phyloP scores from a whole-genome alignment of 1,140 invertebrate species.

The Heterodera schachtii region DNA sequence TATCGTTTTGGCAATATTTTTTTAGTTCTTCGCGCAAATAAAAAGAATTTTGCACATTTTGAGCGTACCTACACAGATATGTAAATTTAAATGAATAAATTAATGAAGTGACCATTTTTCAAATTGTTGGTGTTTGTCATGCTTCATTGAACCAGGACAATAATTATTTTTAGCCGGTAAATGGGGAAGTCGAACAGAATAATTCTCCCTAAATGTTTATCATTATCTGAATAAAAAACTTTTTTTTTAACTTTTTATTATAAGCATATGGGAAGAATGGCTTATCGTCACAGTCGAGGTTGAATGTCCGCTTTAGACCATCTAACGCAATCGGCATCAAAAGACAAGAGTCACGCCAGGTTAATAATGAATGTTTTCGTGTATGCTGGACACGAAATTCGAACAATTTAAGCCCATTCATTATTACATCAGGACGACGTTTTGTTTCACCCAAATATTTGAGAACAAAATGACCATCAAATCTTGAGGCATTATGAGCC shows the following conservation, averaged over 20 bases:
- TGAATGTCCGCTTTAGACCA: neutral
- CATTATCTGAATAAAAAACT: neutral
- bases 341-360: neutral
- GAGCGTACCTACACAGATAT: neutral
- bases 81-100: neutral
- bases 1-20: constrained; percentile 7
- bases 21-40: neutral
- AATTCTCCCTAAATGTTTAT: neutral
- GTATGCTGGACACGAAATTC: neutral
- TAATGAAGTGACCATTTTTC: neutral
- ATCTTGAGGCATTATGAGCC: neutral
- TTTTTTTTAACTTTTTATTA: neutral
- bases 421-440: neutral
- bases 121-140: neutral
- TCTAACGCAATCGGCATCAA: neutral
- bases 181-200: neutral
- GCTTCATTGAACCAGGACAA: constrained; percentile 3
- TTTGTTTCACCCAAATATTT: constrained; percentile 4
- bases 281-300: neutral
- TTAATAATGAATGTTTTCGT: neutral
- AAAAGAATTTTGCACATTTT: neutral
- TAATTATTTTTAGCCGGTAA: neutral
- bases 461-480: constrained; percentile 1
- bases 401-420: constrained; percentile 6
- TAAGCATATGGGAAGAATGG: neutral